Percentiles rank a stretch among this genome's conserved stretches.
Conservation (phyloP, 2,113 vertebrate species). For the Merops nubicus region DNA sequence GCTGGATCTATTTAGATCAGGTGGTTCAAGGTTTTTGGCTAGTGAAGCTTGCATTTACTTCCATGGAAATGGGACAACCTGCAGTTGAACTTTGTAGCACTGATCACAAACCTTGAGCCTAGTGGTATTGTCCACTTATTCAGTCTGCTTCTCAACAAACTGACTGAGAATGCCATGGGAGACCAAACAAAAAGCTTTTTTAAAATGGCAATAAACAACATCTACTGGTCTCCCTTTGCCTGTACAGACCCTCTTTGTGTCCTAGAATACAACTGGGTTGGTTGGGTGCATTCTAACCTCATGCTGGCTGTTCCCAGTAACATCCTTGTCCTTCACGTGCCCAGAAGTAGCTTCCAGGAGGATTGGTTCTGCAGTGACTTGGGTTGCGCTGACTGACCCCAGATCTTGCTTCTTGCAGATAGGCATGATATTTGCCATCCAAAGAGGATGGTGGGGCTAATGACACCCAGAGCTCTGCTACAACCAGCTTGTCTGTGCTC, state of each 20-base stretch:
- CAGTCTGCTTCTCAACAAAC: background rate
- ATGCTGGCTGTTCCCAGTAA: background rate
- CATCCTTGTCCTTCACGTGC: background rate
- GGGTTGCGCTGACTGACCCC: background rate
- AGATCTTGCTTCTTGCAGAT: background rate
- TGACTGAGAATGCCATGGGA: fast-evolving
- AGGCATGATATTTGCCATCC: background rate
- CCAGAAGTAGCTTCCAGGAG: background rate
- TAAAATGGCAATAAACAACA: fast-evolving
- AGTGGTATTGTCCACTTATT: background rate
- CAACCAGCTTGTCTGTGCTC: fast-evolving
- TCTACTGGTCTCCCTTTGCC: background rate
- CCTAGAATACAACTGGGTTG: background rate
- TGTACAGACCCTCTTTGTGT: background rate
- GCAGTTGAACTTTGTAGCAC: background rate
- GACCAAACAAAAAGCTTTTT: background rate
- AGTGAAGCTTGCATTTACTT: background rate
- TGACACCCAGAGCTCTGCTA: background rate
- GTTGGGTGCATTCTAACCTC: background rate
- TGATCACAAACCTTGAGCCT: background rate
- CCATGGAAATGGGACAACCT: background rate
- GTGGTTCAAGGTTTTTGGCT: too few relatives aligned
- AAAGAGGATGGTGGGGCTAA: background rate
- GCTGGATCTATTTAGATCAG: background rate
- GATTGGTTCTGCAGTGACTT: background rate